A percentile compares a stretch with the other conserved stretches of the same genome.
Conservation (phyloP, 2,888 invertebrate genomes). For the Nysson spinosus region DNA sequence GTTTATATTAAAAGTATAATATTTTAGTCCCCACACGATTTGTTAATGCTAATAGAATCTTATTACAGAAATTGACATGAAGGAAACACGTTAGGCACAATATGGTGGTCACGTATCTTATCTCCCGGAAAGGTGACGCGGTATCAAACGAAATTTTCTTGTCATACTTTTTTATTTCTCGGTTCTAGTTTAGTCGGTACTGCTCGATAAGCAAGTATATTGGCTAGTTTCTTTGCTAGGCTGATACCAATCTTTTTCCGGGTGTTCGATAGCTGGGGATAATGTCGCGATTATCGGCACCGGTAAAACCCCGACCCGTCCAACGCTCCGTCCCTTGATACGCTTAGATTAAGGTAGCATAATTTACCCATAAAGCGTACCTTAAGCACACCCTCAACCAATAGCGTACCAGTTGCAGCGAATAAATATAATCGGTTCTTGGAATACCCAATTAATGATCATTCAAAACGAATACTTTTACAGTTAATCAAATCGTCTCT, state of each 20-base stretch:
- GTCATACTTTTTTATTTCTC: background rate
- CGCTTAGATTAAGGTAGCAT: constrained; percentile 60
- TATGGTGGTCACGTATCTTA: too few species aligned
- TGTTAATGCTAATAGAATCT: too few species aligned
- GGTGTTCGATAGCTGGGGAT: background rate
- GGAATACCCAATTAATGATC: constrained; percentile 31
- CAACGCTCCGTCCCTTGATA: constrained; percentile 60
- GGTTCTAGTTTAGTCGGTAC: background rate
- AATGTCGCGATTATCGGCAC: constrained; percentile 26
- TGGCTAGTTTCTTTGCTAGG: background rate
- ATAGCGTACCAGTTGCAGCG: constrained; percentile 50
- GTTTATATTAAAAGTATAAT: too few species aligned
- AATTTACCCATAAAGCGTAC: constrained; percentile 57
- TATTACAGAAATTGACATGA: too few species aligned
- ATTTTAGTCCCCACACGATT: too few species aligned
- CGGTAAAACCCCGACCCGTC: constrained; percentile 42
- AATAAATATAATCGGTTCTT: constrained; percentile 47
- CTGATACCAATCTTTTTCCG: background rate
- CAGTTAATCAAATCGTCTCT: too few species aligned
- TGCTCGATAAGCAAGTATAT: background rate
- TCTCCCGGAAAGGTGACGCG: too few species aligned
- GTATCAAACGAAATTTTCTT: background rate
- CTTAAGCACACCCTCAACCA: constrained; percentile 53
- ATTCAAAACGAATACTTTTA: constrained; percentile 7
- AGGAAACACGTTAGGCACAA: too few species aligned